A percentile compares a stretch with the other conserved stretches of the same genome.
Evolutionary conservation across 1,140 invertebrate species (phyloP).

Genomic region (Conopomorpha cramerella): DNA sequence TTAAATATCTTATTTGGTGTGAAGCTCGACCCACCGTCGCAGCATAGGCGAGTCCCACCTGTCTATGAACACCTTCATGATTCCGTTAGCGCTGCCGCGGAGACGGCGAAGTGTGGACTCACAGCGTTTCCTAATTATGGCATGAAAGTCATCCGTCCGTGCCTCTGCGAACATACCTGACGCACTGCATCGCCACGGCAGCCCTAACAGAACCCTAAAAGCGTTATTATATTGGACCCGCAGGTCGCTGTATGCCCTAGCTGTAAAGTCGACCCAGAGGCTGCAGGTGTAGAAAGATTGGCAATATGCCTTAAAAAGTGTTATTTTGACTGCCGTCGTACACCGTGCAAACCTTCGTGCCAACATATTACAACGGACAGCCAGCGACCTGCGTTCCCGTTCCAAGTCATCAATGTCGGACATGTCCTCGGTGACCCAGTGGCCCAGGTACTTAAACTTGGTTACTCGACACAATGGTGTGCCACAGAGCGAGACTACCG

Average conservation of each 20-base stretch:
- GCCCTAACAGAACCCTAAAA: constrained; percentile 1
- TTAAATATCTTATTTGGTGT: not conserved
- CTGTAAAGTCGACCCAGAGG: constrained; percentile 1
- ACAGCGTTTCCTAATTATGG: constrained; percentile 3
- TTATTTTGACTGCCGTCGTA: not conserved
- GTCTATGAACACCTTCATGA: constrained; percentile 1
- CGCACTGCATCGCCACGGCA: not conserved
- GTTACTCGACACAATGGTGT: not conserved
- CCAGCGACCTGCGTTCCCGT: constrained; percentile 3
- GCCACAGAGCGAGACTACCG: not conserved
- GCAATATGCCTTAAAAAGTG: constrained; percentile 4
- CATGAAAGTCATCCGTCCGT: constrained; percentile 1
- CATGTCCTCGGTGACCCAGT: constrained; percentile 4
- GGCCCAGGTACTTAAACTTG: constrained; percentile 5
- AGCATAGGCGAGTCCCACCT: constrained; percentile 5
- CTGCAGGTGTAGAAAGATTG: constrained; percentile 4
- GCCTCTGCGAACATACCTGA: not conserved
- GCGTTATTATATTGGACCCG: constrained; percentile 4
- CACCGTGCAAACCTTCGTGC: constrained; percentile 5
- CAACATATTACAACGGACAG: constrained; percentile 5
- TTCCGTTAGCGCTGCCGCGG: constrained; percentile 2
- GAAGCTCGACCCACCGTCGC: not conserved
- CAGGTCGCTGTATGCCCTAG: constrained; percentile 1
- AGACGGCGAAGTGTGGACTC: not conserved
- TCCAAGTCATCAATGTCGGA: not conserved